Percentiles rank a stretch among this genome's conserved stretches.
Evolutionary conservation across 2,888 invertebrate species (phyloP).

Genomic region (Exephanes ischioxanthus): DNA sequence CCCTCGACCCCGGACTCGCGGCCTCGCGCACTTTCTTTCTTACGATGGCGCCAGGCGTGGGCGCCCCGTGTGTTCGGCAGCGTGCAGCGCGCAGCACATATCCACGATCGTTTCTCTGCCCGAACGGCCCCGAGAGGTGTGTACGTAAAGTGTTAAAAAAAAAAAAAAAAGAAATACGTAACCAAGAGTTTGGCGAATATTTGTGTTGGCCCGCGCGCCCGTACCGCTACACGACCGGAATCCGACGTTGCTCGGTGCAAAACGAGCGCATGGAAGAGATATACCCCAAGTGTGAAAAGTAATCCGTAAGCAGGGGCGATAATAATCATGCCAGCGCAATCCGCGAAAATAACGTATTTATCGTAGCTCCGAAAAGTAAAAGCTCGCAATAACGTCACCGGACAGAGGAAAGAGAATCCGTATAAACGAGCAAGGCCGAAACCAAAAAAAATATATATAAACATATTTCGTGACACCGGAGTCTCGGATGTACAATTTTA

Average conservation of each 20-base stretch:
- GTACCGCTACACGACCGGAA: slow-evolving; percentile 79
- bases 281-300: slow-evolving; percentile 54
- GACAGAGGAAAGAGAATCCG: slow-evolving; percentile 6
- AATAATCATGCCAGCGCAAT: slow-evolving; percentile 67
- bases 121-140: slow-evolving; percentile 43
- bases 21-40: slow-evolving; percentile 57
- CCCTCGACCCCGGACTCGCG: slow-evolving; percentile 73
- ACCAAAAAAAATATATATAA: neutral
- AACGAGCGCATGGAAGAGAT: slow-evolving; percentile 15
- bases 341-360: slow-evolving; percentile 67
- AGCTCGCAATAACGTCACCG: slow-evolving; percentile 52
- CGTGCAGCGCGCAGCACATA: slow-evolving; percentile 16
- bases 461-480: slow-evolving; percentile 6
- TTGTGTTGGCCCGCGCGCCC: slow-evolving; percentile 71
- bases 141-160: slow-evolving; percentile 60
- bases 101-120: slow-evolving; percentile 50
- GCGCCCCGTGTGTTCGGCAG: slow-evolving; percentile 75
- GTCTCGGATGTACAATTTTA: slow-evolving; percentile 19
- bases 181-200: slow-evolving; percentile 69
- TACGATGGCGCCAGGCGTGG: slow-evolving; percentile 79
- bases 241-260: slow-evolving; percentile 52
- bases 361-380: slow-evolving; percentile 68
- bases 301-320: slow-evolving; percentile 64
- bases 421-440: neutral
- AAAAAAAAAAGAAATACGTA: slow-evolving; percentile 28